Base-by-base conservation (phyloP, 1,140 invertebrate species). In the Pteromalus puparum region DNA sequence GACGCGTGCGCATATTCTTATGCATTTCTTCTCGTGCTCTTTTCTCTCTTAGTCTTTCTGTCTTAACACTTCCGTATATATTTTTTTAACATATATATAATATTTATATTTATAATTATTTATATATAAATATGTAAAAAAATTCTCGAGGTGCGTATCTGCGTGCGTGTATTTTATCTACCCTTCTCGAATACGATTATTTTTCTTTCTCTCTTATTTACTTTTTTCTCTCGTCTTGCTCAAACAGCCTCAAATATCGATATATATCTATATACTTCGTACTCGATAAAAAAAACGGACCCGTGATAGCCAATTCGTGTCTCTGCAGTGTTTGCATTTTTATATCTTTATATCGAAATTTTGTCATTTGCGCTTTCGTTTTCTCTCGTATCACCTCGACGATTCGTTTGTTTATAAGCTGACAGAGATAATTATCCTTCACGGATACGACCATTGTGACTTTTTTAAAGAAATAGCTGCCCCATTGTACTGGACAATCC, bases 401-500 rank as follows among this genome's bases (percentile, higher is more conserved):
- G 85, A 88, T 90, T 89, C 88, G 81, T 81, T 89, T 82, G 78
- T 88, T 88, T 61, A 61, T 61, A 61, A 90, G 87, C 88, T 89
- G 77, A 79, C 85, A 88, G 85, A 89, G 84, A 90, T 90, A 79
- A 89, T 88, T 89, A 88, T 91, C 89, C 85, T 84, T 80, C 90
- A 87, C 89, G 89, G 90, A 90, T 81, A 81, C 38, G 21, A 61
- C 38, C 34, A 70, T 80, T 80, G 68, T 84, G 77, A 84, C 42
- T 85, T 90, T 90, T 87, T 92, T 93, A 93, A 93, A 93, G 91
- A 92, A 93, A 93, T 92, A 93, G 92, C 88, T 93, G 92, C 87
- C 92, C 92, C 92, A 93, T 93, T 93, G 92, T 92, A 90, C 91
- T 89, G 91, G 92, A 92, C 84, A 93, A 90, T 91, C 92, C 92